phyloP scores from a whole-genome alignment of 2,797 vertebrate genomes.

The Cirrhinus mrigala region DNA sequence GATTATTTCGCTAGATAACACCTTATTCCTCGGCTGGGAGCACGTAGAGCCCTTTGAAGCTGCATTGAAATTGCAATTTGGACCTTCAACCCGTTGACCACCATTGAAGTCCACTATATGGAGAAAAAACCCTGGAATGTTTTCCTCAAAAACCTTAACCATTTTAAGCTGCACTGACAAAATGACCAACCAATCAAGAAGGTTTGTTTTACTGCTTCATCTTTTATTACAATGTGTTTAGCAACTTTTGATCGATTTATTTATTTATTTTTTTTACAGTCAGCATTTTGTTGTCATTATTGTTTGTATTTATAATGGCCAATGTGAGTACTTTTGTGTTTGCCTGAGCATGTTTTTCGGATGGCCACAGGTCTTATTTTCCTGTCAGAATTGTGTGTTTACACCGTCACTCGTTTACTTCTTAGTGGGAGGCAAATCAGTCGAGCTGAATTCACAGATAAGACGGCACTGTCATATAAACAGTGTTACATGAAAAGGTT shows the following conservation, averaged over 20 bases:
- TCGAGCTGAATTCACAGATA: constrained; percentile 45
- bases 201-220: not conserved
- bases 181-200: not conserved
- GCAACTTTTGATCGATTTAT: not conserved
- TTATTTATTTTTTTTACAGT: too few relatives aligned
- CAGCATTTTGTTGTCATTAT: not conserved
- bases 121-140: too few relatives aligned
- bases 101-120: too few relatives aligned
- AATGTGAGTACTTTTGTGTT: not conserved
- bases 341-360: not conserved
- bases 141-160: too few relatives aligned
- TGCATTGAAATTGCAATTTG: too few relatives aligned
- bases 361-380: not conserved
- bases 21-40: too few relatives aligned
- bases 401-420: constrained; percentile 20
- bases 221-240: not conserved
- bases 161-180: not conserved
- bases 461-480: constrained; percentile 43
- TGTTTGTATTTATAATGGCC: not conserved
- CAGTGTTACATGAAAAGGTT: constrained; percentile 50
- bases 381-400: constrained; percentile 33
- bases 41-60: too few relatives aligned
- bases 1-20: too few relatives aligned
- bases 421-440: constrained; percentile 35
- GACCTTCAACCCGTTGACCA: too few relatives aligned